A percentile compares a stretch with the other conserved stretches of the same genome.
These are phyloP conservation scores for Platichthys stellatus DNA, from an alignment of 2,113 vertebrate genomes.

Conservation along the genomic window DNA sequence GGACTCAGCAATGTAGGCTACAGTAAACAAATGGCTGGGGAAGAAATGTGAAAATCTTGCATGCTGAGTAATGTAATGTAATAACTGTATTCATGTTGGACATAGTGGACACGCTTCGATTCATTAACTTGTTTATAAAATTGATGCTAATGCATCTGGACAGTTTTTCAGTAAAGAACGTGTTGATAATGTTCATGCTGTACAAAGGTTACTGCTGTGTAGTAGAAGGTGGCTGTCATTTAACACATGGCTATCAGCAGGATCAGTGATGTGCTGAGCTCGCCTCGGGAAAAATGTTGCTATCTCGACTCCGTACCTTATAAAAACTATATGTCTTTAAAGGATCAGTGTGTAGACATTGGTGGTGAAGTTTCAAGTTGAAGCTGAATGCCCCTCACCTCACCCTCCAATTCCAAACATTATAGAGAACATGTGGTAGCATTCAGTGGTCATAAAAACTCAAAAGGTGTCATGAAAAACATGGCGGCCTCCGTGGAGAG, in stretches of 20 bases:
- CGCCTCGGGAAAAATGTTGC: constrained; percentile 45
- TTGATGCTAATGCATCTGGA: neutral
- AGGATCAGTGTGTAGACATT: neutral
- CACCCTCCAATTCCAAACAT: no score
- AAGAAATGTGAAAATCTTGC: neutral
- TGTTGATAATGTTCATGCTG: neutral
- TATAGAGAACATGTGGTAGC: no score
- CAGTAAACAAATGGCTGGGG: neutral
- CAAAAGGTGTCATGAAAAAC: no score
- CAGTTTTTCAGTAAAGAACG: neutral
- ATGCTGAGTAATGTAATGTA: neutral
- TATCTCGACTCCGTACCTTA: constrained; percentile 31
- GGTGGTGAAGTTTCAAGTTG: no score
- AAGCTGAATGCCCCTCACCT: no score
- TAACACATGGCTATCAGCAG: neutral
- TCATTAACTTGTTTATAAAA: neutral
- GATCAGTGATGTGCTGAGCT: constrained; percentile 5
- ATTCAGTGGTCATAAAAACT: no score
- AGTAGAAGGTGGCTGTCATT: neutral
- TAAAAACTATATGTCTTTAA: constrained; percentile 51
- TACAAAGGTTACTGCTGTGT: neutral
- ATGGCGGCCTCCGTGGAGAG: no score
- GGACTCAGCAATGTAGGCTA: neutral
- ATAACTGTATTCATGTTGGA: no score
- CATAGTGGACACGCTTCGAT: no score